Evolutionary conservation across 2,888 invertebrate genomes (phyloP), one percentile per base, ranked within the genome.

Genomic region (Cosmorhoe ocellata): DNA sequence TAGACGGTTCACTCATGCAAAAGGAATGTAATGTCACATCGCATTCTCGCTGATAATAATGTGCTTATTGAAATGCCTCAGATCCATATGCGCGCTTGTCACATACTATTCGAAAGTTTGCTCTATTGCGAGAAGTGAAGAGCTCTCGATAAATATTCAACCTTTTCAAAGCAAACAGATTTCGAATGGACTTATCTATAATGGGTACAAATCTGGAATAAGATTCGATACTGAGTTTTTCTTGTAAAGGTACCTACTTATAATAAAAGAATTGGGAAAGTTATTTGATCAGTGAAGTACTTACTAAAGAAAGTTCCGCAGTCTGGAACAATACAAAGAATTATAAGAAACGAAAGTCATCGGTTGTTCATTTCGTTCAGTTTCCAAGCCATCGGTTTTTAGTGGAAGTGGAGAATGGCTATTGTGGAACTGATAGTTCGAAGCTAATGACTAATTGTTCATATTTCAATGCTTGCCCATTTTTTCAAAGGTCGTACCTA

Each of bases 341-440:
- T 81, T 76, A 78, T 71, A 74, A 74, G 76, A 81, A 84, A 84
- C 71, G 79, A 85, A 79, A 87, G 84, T 87, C 86, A 86, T 85
- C 69, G 76, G 74, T 73, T 79, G 84, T 81, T 86, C 83, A 87
- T 87, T 86, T 84, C 74, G 74, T 67, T 76, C 63, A 67, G 77
- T 81, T 82, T 84, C 78, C 79, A 73, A 76, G 65, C 74, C 81
- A 84, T 87, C 81, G 74, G 79, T 71, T 80, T 78, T 79, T 74
- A 76, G 78, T 73, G 75, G 65, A 69, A 69, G 71, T 67, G 69
- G 72, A 73, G 74, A 72, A 63, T 59, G 61, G 64, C 72, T 66
- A 70, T 76, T 77, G 68, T 67, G 62, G 61, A 63, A 59, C 68
- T 66, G 73, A 72, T 76, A 74, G 74, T 69, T 74, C 51, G 66